Evolutionary conservation across 1,140 invertebrate genomes (phyloP).

Genomic region (Aphelenchoides fujianensis): DNA sequence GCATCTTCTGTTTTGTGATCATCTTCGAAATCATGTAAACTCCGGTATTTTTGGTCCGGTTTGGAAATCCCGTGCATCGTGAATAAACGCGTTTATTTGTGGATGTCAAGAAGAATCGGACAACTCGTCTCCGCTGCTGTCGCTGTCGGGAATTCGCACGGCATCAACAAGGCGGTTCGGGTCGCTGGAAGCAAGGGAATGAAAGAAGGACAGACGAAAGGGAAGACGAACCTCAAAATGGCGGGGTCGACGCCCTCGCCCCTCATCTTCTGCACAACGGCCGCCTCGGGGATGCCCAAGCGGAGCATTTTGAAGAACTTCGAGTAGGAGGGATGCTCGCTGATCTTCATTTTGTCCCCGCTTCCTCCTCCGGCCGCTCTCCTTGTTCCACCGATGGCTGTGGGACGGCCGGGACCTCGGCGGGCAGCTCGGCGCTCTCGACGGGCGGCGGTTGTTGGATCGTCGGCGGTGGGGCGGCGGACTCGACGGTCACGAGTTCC

Average conservation of each 20-base stretch:
- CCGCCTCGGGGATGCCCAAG: constrained; percentile 25
- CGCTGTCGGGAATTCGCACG: background rate
- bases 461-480: background rate
- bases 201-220: background rate
- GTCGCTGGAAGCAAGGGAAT: constrained; percentile 14
- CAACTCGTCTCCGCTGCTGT: background rate
- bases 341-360: constrained; percentile 18
- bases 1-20: constrained; percentile 56
- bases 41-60: too few relatives aligned
- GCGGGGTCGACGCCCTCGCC: constrained; percentile 28
- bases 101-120: too few relatives aligned
- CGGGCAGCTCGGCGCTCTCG: too few relatives aligned
- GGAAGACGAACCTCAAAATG: constrained; percentile 18
- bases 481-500: background rate
- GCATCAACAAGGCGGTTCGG: constrained; percentile 13
- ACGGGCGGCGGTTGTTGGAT: background rate
- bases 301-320: constrained; percentile 39
- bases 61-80: too few relatives aligned
- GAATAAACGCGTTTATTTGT: too few relatives aligned
- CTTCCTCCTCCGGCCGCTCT: constrained; percentile 4
- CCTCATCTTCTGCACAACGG: constrained; percentile 33
- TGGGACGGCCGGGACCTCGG: too few relatives aligned
- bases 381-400: too few relatives aligned
- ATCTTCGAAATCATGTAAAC: constrained; percentile 56
- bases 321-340: constrained; percentile 29